Base-by-base conservation (phyloP, 1,140 invertebrate genomes). In the Gryllus bimaculatus region DNA sequence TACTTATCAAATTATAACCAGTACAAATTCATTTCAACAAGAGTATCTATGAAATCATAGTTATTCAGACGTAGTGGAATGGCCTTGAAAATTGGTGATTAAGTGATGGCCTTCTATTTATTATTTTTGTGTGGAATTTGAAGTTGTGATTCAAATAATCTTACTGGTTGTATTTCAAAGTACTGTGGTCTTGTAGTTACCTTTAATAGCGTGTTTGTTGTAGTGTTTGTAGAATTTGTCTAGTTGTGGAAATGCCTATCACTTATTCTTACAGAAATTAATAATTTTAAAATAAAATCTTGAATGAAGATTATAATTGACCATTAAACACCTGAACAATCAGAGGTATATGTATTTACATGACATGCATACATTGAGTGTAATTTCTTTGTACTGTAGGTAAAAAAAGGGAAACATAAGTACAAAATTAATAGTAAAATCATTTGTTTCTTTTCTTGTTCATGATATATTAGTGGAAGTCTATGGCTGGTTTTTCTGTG, bases 251-350 rank as follows among this genome's bases (percentile, higher is more conserved):
- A 66, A 10, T 66, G 54, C 54, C 54, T 66, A 66, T 66, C 54
- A 66, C 54, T 66, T 66, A 66, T 66, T 66, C 54, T 66, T 66
- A 66, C 54, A 66, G 54, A 66, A 66, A 66, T 66, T 66, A 66
- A 66, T 18, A 18, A 13, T 66, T 66, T 66, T 66, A 66, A 66
- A 66, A 13, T 66, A 13, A 18, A 66, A 66, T 66, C 54, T 66
- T 10, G 54, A 66, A 66, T 66, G 54, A 66, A 66, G 54, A 66
- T 66, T 66, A 66, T 66, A 66, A n/a, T 66, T 66, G 54, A 66
- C 54, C 54, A 66, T 13, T 66, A 18, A 18, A 66, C 54, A 66
- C 54, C 54, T 66, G 54, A 66, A 66, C 54, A 66, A 66, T 66
- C 54, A 66, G 54, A 66, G 54, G 54, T 66, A 66, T 66, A 66